phyloP scores from a whole-genome alignment of 2,113 vertebrate species.

The Colistium nudipinnis region DNA sequence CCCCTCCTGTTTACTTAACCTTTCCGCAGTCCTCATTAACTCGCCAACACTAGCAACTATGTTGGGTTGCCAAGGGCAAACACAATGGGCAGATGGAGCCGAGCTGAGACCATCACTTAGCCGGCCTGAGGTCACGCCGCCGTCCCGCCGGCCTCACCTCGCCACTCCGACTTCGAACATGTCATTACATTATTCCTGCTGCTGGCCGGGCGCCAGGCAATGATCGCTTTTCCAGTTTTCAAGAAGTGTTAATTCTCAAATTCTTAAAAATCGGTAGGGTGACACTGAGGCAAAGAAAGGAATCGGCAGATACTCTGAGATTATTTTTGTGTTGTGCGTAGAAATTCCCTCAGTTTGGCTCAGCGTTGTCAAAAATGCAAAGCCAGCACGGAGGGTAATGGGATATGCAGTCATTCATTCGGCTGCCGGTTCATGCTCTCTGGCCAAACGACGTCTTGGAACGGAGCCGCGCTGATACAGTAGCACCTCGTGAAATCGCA shows the following conservation, averaged over 20 bases:
- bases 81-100: conserved; percentile 77
- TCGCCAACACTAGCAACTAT: conserved; percentile 70
- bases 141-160: conserved; percentile 60
- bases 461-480: conserved; percentile 63
- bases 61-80: conserved; percentile 79
- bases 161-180: conserved; percentile 62
- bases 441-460: conserved; percentile 76
- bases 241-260: conserved; percentile 43
- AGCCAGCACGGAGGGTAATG: conserved; percentile 73
- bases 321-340: conserved; percentile 4
- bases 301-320: conserved; percentile 36
- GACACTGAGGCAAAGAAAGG: conserved; percentile 26
- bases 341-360: conserved; percentile 64
- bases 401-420: conserved; percentile 78
- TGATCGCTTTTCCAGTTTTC: conserved; percentile 50
- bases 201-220: conserved; percentile 45
- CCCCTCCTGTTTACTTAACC: conserved; percentile 85
- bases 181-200: conserved; percentile 69
- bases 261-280: conserved; percentile 48
- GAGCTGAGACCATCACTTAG: conserved; percentile 75
- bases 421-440: conserved; percentile 69
- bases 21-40: conserved; percentile 83
- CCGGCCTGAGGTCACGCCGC: conserved; percentile 63
- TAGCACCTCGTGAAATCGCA: conserved; percentile 68
- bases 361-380: conserved; percentile 73